A percentile compares a stretch with the other conserved stretches of the same genome.
phyloP scores from a whole-genome alignment of 1,140 invertebrate species.

The Araneus ventricosus region DNA sequence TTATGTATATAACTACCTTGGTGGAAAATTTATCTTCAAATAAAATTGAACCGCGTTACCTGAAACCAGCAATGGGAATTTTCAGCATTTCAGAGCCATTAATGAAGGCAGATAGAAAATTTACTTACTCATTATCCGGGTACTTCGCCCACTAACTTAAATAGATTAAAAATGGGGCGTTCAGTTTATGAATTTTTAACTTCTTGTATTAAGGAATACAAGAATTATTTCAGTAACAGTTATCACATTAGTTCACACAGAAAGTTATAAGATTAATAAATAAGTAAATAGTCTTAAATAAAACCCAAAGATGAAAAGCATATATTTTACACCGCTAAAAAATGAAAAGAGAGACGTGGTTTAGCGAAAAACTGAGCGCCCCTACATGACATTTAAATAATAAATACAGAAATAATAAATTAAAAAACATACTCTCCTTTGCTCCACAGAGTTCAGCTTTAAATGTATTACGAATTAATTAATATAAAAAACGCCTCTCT shows the following conservation, averaged over 20 bases:
- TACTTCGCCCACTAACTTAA: slow-evolving; percentile 2
- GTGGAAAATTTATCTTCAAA: not conserved
- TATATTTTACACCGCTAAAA: not conserved
- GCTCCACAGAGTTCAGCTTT: not conserved
- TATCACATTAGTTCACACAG: slow-evolving; percentile 33
- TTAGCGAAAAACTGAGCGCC: not conserved
- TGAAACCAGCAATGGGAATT: not conserved
- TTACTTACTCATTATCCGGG: slow-evolving; percentile 24
- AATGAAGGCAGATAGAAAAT: slow-evolving; percentile 7
- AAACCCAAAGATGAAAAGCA: not conserved
- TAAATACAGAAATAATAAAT: not conserved
- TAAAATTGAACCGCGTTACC: not conserved
- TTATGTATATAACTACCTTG: slow-evolving; percentile 29
- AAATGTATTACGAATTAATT: too few relatives aligned
- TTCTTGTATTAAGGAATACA: not conserved
- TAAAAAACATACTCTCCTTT: not conserved
- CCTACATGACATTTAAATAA: not conserved
- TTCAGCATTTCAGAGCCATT: not conserved
- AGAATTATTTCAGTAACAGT: not conserved
- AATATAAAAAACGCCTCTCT: too few relatives aligned
- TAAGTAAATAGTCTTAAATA: not conserved
- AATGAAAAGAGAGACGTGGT: too few relatives aligned
- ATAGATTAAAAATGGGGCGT: not conserved
- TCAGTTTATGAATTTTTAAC: not conserved
- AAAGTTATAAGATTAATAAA: not conserved